Conservation (phyloP, 2,113 vertebrate genomes). For the Taxidea taxus region DNA sequence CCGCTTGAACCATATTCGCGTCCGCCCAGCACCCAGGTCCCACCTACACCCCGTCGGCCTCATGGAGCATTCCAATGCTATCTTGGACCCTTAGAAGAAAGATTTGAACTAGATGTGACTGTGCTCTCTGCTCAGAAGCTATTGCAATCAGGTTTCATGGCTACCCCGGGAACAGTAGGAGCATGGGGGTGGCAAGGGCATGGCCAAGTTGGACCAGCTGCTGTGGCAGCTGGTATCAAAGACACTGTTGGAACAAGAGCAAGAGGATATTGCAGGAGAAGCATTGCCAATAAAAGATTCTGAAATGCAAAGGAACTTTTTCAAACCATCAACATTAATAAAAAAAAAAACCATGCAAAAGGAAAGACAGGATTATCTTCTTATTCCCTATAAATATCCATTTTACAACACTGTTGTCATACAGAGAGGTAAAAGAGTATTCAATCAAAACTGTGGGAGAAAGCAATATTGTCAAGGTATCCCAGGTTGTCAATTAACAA, state of each 20-base stretch:
- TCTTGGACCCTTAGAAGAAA: not conserved
- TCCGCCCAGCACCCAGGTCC: not conserved
- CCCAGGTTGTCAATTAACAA: not conserved
- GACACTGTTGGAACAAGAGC: not conserved
- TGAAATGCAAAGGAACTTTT: not conserved
- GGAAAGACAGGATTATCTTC: not conserved
- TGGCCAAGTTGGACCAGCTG: not conserved
- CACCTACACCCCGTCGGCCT: not conserved
- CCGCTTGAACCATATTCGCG: not conserved
- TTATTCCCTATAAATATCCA: not conserved
- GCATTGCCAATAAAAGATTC: not conserved
- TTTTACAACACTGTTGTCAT: not conserved
- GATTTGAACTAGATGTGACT: not conserved
- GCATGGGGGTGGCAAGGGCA: not conserved
- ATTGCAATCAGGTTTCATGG: not conserved
- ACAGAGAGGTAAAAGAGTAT: not conserved
- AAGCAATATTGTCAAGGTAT: not conserved
- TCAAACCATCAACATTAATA: not conserved
- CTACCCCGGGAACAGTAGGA: not conserved
- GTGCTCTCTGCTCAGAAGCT: not conserved
- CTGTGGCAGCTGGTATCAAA: not conserved
- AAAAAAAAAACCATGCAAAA: not conserved
- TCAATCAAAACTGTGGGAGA: not conserved
- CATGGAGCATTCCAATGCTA: not conserved
- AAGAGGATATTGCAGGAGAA: not conserved